phyloP scores from a whole-genome alignment of 2,113 vertebrate species.

The Potamarius usumacintae region DNA sequence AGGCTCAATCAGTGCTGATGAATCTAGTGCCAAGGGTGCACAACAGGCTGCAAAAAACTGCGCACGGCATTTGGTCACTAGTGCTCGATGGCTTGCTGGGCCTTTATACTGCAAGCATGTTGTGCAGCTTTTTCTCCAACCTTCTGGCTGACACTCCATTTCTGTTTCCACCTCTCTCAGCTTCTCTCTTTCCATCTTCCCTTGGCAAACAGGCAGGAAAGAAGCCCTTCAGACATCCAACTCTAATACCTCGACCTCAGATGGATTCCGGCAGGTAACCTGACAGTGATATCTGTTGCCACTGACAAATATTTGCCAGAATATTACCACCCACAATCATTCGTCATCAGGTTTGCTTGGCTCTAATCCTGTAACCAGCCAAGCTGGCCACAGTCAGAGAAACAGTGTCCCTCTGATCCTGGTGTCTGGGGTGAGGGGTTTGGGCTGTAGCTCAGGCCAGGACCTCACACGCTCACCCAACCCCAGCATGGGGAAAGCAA shows the following conservation, averaged over 20 bases:
- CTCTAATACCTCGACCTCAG: background rate
- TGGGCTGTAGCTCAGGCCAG: constrained; percentile 8
- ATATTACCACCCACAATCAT: constrained; percentile 17
- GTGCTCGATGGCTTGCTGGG: background rate
- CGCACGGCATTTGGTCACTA: background rate
- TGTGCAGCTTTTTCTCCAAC: background rate
- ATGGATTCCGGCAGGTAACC: background rate
- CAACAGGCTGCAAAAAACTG: background rate
- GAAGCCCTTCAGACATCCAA: constrained; percentile 27
- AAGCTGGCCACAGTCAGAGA: constrained; percentile 15
- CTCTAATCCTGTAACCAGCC: constrained; percentile 1
- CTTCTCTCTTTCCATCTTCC: background rate
- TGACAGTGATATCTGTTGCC: constrained; percentile 18
- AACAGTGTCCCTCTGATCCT: constrained; percentile 42
- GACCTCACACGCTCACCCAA: constrained; percentile 48
- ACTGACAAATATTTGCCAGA: constrained; percentile 47
- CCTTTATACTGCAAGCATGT: background rate
- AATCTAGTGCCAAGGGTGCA: background rate
- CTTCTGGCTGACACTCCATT: background rate
- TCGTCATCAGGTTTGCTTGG: constrained; percentile 21
- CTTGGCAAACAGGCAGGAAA: constrained; percentile 39
- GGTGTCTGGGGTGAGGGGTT: constrained; percentile 6
- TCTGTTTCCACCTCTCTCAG: constrained; percentile 14
- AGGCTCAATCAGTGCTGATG: background rate
- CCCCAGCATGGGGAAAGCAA: constrained; percentile 42